Base-by-base conservation (phyloP, 2,113 vertebrate genomes). In the Paradisaea rubra region DNA sequence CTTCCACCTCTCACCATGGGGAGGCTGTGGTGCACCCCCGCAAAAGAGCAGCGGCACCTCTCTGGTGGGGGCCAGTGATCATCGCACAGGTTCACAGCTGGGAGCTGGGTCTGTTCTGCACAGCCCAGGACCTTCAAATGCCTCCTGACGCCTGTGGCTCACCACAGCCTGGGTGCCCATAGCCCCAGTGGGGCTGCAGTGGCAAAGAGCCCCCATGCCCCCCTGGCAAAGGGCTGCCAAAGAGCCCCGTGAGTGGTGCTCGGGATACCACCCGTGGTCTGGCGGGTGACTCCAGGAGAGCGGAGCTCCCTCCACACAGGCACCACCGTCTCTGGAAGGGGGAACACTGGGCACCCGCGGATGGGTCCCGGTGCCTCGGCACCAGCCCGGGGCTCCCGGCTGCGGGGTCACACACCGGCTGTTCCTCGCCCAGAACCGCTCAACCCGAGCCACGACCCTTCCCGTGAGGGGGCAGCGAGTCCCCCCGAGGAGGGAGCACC, bases 181-280 rank as follows among this genome's bases (percentile, higher is more conserved):
- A 27, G 42, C 30, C n/a, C 14, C 65, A 30, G 24, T 4, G 11
- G n/a, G 27, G 65, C 56, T 2, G 30, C 41, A 15, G 35, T 0
- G 24, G 14, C 15, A 28, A 33, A 21, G 30, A 47, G 28, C 39
- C 31, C 11, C 54, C 9, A 25, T 7, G 50, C 1, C 23, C 22
- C 27, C 10, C 12, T 0, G 42, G 42, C 25, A 13, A 49, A 65
- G 42, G 11, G 30, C 33, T 3, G 14, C 31, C 20, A 5, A 6
- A 30, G 24, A 23, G 41, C 30, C n/a, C 65, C 10, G 53, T 5
- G 72, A 31, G 37, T 3, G 27, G 6, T 1, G 68, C 52, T 33
- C 19, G 10, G 59, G 44, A 44, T 2, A 6, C 7, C 35, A 8
- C 4, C 33, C 18, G 27, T 0, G 28, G 2, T 12, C n/a, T 10